Percentiles rank a stretch among this genome's conserved stretches.
These are phyloP conservation scores for Liodrosophila aerea DNA, from an alignment of 2,888 invertebrate genomes.

Conservation along the genomic window DNA sequence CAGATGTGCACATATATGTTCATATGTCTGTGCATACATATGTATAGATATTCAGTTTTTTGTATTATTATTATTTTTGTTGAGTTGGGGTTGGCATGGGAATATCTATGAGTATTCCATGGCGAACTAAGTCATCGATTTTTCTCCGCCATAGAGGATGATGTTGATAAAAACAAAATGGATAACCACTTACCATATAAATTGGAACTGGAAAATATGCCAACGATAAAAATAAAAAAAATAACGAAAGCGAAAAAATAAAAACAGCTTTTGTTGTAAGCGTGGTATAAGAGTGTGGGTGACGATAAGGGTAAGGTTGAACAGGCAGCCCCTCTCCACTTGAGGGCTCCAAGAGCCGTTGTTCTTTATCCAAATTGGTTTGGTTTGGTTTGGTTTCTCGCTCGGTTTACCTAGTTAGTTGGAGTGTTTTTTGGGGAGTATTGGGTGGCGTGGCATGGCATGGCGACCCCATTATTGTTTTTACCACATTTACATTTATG, in stretches of 20 bases:
- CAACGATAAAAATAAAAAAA: slow-evolving; percentile 49
- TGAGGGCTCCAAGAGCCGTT: slow-evolving; percentile 15
- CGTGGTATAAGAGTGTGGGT: background rate
- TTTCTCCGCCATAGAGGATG: slow-evolving; percentile 34
- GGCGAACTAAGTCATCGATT: slow-evolving; percentile 64
- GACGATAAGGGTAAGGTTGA: slow-evolving; percentile 4
- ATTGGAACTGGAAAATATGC: slow-evolving; percentile 71
- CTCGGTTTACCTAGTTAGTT: slow-evolving; percentile 41
- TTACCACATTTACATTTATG: slow-evolving; percentile 52
- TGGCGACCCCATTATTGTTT: slow-evolving; percentile 21
- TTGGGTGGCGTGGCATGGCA: too few species aligned
- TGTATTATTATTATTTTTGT: background rate
- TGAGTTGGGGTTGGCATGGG: slow-evolving; percentile 53
- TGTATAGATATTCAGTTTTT: too few species aligned
- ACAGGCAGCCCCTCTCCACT: background rate
- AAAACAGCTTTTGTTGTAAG: slow-evolving; percentile 23
- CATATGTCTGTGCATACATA: too few species aligned
- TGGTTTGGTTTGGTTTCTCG: slow-evolving; percentile 25
- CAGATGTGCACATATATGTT: too few species aligned
- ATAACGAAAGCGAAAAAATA: slow-evolving; percentile 37
- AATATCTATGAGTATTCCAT: slow-evolving; percentile 11
- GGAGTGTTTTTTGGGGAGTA: slow-evolving; percentile 4
- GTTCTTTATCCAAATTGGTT: slow-evolving; percentile 44
- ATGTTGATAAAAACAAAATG: slow-evolving; percentile 59
- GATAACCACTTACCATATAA: slow-evolving; percentile 70